Conservation (phyloP, 2,888 invertebrate genomes). For the Hydrotaea diabolus region DNA sequence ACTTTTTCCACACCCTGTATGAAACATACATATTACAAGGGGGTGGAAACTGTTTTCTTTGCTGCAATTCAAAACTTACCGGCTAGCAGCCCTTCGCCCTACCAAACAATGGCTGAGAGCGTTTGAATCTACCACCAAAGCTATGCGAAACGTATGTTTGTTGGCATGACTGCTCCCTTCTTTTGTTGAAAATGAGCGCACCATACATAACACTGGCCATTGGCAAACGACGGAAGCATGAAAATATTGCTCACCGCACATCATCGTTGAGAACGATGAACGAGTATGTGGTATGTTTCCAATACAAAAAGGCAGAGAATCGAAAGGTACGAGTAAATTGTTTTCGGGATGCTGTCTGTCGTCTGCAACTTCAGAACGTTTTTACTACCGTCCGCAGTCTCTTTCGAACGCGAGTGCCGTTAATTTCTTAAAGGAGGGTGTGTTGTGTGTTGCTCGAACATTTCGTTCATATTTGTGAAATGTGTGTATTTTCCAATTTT, state of each 20-base stretch:
- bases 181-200: conserved; percentile 4
- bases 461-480: conserved; percentile 49
- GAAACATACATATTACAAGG: too few relatives aligned
- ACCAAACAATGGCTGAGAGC: not conserved
- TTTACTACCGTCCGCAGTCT: conserved; percentile 66
- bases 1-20: too few relatives aligned
- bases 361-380: conserved; percentile 57
- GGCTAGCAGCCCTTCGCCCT: not conserved
- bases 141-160: not conserved
- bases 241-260: conserved; percentile 20
- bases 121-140: conserved; percentile 13
- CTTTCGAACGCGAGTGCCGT: conserved; percentile 68
- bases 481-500: conserved; percentile 32
- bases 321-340: not conserved
- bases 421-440: conserved; percentile 61
- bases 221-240: not conserved
- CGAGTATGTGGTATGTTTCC: not conserved
- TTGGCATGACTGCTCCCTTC: not conserved
- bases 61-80: conserved; percentile 9
- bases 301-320: not conserved
- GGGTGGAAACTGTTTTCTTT: not conserved
- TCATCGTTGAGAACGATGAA: not conserved
- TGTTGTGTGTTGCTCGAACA: conserved; percentile 46
- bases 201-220: not conserved
- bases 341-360: conserved; percentile 67